Percentiles rank a stretch among this genome's conserved stretches.
Conservation (phyloP, 2,113 vertebrate genomes). For the Connochaetes taurinus region DNA sequence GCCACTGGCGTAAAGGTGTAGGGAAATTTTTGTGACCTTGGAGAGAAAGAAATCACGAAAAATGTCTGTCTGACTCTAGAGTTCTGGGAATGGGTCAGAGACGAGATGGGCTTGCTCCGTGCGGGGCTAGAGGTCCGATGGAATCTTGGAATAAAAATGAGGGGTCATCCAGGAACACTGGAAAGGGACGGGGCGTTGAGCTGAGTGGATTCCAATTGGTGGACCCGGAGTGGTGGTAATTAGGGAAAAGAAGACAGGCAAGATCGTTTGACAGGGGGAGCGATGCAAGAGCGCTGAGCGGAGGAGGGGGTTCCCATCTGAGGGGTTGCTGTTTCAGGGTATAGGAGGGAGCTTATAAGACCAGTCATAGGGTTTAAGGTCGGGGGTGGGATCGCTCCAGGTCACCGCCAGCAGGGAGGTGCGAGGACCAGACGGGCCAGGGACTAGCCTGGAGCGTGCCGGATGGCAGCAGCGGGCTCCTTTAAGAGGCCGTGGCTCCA, state of each 20-base stretch:
- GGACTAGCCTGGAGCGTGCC: background rate
- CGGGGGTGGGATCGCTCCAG: background rate
- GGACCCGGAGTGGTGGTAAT: background rate
- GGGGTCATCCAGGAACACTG: conserved; percentile 31
- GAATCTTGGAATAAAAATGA: background rate
- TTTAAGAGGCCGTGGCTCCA: conserved; percentile 76
- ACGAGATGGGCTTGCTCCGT: background rate
- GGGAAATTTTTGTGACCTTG: conserved; percentile 43
- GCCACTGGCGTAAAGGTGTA: background rate
- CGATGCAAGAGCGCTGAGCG: background rate
- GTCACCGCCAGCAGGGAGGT: background rate
- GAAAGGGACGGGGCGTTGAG: background rate
- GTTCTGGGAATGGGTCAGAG: background rate
- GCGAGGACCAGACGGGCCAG: background rate
- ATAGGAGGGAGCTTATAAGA: background rate
- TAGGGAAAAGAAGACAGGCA: conserved; percentile 8
- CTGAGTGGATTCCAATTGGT: background rate
- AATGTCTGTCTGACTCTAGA: background rate
- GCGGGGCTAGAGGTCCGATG: background rate
- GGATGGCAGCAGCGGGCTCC: conserved; percentile 65
- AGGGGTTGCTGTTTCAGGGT: background rate
- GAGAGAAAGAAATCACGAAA: background rate
- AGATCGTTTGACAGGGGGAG: background rate
- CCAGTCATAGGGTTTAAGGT: background rate
- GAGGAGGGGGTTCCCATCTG: background rate